These are phyloP conservation scores for Pedetes capensis DNA, from an alignment of 2,113 vertebrate species.

Conservation along the genomic window DNA sequence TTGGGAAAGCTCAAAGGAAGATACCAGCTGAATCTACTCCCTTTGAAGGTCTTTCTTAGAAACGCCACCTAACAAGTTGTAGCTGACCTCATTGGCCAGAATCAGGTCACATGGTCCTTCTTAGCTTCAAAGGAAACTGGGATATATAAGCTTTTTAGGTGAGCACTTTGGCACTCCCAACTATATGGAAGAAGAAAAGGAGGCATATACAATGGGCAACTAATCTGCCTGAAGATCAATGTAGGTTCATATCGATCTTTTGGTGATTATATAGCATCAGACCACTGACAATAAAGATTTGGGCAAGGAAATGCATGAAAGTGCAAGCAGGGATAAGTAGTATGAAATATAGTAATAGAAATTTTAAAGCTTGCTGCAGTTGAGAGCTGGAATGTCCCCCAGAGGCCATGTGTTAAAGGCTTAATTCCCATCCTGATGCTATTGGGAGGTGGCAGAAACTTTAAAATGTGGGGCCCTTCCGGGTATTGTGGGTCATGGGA, in stretches of 20 bases:
- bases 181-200: background rate
- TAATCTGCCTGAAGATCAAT: background rate
- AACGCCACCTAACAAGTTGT: background rate
- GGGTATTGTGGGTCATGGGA: background rate
- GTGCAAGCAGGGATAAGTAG: background rate
- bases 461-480: too few relatives aligned
- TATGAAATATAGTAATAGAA: background rate
- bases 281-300: background rate
- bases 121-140: background rate
- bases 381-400: background rate
- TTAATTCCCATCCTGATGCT: too few relatives aligned
- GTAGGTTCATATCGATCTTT: background rate
- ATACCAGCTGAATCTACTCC: background rate
- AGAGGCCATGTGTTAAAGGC: too few relatives aligned
- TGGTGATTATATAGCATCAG: background rate
- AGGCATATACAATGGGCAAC: background rate
- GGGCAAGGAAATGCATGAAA: background rate
- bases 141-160: background rate
- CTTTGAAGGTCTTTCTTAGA: background rate
- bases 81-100: background rate
- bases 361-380: background rate
- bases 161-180: background rate
- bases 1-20: background rate
- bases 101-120: background rate
- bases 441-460: too few relatives aligned